A percentile compares a stretch with the other conserved stretches of the same genome.
Evolutionary conservation across 2,888 invertebrate genomes (phyloP).

Genomic region (Limnephilus auricula): DNA sequence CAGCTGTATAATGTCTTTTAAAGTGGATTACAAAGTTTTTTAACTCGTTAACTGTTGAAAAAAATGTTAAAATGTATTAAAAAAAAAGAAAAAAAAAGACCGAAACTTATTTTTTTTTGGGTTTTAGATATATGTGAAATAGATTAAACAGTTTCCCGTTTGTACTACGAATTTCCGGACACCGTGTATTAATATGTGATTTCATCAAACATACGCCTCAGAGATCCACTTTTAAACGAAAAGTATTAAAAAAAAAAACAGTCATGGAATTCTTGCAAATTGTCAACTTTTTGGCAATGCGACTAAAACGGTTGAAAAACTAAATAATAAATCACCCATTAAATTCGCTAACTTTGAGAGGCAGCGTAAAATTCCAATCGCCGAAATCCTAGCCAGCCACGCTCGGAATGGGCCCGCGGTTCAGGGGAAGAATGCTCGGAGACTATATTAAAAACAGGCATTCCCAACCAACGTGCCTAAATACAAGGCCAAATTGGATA

Average conservation of each 20-base stretch:
- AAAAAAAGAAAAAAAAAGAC: too few relatives aligned
- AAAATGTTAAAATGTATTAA: too few relatives aligned
- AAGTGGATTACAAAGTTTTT: too few relatives aligned
- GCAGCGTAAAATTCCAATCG: slow-evolving; percentile 23
- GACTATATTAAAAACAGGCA: neutral
- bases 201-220: too few relatives aligned
- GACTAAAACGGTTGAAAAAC: neutral
- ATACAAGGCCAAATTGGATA: neutral
- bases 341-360: neutral
- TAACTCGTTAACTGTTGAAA: too few relatives aligned
- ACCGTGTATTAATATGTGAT: too few relatives aligned
- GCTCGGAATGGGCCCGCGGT: slow-evolving; percentile 20
- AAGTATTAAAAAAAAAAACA: neutral
- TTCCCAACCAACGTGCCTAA: neutral
- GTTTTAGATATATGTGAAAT: too few relatives aligned
- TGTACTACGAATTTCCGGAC: too few relatives aligned
- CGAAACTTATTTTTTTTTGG: too few relatives aligned
- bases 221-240: neutral
- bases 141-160: too few relatives aligned
- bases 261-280: neutral
- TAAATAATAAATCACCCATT: neutral
- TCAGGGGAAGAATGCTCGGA: neutral
- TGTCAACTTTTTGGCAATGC: neutral
- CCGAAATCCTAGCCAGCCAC: slow-evolving; percentile 7
- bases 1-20: too few relatives aligned